Evolutionary conservation across 1,140 invertebrate species (phyloP), one percentile per base, ranked within the genome.

Genomic region (Marisa cornuarietis): DNA sequence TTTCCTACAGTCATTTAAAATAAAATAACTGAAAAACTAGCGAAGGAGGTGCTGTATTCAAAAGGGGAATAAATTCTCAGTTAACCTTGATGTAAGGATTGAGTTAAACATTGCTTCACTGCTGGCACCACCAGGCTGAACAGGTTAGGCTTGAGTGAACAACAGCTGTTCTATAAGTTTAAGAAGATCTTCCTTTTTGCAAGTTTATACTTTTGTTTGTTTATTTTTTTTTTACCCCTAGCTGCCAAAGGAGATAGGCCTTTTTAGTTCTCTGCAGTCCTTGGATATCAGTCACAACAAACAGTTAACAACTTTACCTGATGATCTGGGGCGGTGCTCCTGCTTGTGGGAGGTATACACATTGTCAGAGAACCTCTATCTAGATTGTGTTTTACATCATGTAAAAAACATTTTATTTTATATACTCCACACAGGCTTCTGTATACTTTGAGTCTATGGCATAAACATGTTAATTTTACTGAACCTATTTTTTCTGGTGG

Each of bases 271-370:
- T 5, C 78, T 90, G n/a, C 84, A 84, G 61, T 89, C 88, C 14
- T 72, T 90, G 49, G 87, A 89, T 76, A 72, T 90, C 42, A 89
- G 87, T 74, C 81, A 88, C 72, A 90, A 90, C 80, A 84, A 83
- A 73, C 42, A 68, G 14, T 76, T 90, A 68, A 82, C 85, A n/a
- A 83, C 85, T 51, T 78, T 90, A n/a, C 89, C 89, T 11, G 89
- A 90, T 86, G 89, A 90, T 83, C 83, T 90, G 14, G 88, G 89
- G 49, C 82, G 79, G 61, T 88, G 88, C 66, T 84, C 82, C 16
- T 84, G 85, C 61, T 71, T 90, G 18, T 90, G 88, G 85, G 89
- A 90, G 84, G 88, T 90, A 81, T 63, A 42, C 0, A 42, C 31
- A 42, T n/a, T n/a, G n/a, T n/a, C n/a, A 42, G 31, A 42, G 31